Percentiles rank a stretch among this genome's conserved stretches.
Evolutionary conservation across 2,888 invertebrate genomes (phyloP).

Genomic region (Cacoxenus indagator): DNA sequence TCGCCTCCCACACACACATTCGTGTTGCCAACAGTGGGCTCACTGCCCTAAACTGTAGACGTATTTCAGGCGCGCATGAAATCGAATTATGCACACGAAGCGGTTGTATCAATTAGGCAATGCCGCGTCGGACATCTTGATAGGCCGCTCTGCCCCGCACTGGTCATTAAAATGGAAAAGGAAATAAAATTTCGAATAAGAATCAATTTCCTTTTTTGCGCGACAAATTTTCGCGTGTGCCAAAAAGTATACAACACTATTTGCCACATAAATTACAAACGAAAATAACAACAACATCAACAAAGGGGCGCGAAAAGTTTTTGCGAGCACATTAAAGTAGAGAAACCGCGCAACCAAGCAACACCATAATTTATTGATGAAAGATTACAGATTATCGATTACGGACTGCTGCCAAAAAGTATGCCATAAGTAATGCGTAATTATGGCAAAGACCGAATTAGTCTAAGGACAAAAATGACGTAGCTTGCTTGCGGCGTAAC

Average conservation of each 20-base stretch:
- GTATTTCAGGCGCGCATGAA: background rate
- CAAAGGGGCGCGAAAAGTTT: background rate
- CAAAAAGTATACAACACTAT: slow-evolving; percentile 54
- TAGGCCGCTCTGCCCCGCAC: slow-evolving; percentile 35
- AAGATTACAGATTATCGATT: slow-evolving; percentile 41
- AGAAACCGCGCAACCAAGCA: background rate
- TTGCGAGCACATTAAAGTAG: background rate
- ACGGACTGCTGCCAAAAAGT: slow-evolving; percentile 7
- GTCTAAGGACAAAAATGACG: too few species aligned
- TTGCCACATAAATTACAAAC: slow-evolving; percentile 57
- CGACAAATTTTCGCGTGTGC: slow-evolving; percentile 50
- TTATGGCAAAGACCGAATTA: background rate
- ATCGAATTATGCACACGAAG: slow-evolving; percentile 10
- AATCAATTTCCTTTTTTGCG: slow-evolving; percentile 45
- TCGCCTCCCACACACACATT: background rate
- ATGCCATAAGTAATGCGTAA: background rate
- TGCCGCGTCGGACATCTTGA: slow-evolving; percentile 48
- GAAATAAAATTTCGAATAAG: slow-evolving; percentile 47
- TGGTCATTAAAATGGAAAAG: slow-evolving; percentile 30
- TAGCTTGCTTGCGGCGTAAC: background rate
- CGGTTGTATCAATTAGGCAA: slow-evolving; percentile 15
- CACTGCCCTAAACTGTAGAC: background rate
- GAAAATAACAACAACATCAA: background rate
- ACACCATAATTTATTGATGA: slow-evolving; percentile 36
- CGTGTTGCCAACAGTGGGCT: too few species aligned